These are phyloP conservation scores for Brachypodius melanocephalos DNA, from an alignment of 2,113 vertebrate species.

Conservation along the genomic window DNA sequence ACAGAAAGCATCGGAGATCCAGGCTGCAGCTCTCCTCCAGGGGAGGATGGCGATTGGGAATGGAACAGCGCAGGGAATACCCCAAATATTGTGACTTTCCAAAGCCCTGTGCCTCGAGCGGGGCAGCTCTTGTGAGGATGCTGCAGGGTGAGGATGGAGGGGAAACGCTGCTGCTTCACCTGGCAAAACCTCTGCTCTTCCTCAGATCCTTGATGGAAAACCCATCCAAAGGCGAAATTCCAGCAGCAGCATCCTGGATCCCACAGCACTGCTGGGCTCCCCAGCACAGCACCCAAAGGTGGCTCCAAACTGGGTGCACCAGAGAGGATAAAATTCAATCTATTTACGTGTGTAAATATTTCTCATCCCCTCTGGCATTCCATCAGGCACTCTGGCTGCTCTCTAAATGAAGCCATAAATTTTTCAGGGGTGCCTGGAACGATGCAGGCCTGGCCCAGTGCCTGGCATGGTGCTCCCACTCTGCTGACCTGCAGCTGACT, in stretches of 20 bases:
- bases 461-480: accelerated
- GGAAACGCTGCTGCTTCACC: neutral
- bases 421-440: neutral
- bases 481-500: neutral
- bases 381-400: neutral
- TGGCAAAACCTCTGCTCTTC: neutral
- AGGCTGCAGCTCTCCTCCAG: neutral
- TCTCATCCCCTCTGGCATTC: neutral
- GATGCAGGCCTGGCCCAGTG: accelerated
- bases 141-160: accelerated
- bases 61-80: neutral
- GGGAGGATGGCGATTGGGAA: accelerated
- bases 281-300: neutral
- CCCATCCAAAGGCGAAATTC: accelerated
- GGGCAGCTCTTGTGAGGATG: accelerated
- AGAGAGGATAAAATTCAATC: accelerated
- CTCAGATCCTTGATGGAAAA: neutral
- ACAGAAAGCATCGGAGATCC: neutral
- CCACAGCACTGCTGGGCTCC: accelerated
- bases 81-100: neutral
- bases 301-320: neutral
- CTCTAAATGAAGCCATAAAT: accelerated
- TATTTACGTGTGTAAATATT: accelerated
- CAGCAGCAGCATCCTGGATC: neutral
- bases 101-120: accelerated